Conservation (phyloP, 2,888 invertebrate genomes). For the Tanytarsus gracilentus region DNA sequence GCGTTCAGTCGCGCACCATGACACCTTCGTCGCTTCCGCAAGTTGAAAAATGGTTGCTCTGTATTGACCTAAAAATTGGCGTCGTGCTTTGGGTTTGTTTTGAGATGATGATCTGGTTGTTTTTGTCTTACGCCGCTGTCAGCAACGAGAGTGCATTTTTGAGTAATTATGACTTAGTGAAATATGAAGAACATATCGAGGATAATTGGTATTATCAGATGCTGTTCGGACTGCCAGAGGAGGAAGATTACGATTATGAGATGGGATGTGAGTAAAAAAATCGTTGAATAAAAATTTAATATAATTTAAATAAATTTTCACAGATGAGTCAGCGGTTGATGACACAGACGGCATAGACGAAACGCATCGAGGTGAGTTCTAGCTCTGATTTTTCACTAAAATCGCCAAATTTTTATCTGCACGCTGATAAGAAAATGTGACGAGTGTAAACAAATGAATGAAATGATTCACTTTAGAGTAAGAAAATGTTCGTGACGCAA, state of each 20-base stretch:
- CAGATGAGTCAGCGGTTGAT: constrained; percentile 17
- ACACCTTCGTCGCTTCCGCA: no score
- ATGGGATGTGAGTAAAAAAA: constrained; percentile 16
- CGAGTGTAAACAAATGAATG: no score
- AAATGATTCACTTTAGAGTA: neutral
- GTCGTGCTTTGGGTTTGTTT: constrained; percentile 3
- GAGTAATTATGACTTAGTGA: constrained; percentile 17
- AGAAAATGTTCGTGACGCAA: no score
- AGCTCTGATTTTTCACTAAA: neutral
- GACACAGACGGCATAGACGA: constrained; percentile 21
- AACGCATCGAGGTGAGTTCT: constrained; percentile 7
- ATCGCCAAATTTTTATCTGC: no score
- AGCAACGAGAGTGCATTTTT: constrained; percentile 20
- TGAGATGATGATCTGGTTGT: constrained; percentile 16
- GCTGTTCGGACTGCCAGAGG: constrained; percentile 10
- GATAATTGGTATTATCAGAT: constrained; percentile 25
- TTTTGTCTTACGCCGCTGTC: constrained; percentile 8
- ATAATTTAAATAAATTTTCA: neutral
- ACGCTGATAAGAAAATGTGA: no score
- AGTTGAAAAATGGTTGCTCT: constrained; percentile 13
- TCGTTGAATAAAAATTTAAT: neutral
- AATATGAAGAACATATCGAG: constrained; percentile 25
- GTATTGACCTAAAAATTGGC: constrained; percentile 19
- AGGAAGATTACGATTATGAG: constrained; percentile 18
- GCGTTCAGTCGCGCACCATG: no score